These are phyloP conservation scores for Urocyon cinereoargenteus DNA, from an alignment of 2,797 vertebrate genomes.

Conservation along the genomic window DNA sequence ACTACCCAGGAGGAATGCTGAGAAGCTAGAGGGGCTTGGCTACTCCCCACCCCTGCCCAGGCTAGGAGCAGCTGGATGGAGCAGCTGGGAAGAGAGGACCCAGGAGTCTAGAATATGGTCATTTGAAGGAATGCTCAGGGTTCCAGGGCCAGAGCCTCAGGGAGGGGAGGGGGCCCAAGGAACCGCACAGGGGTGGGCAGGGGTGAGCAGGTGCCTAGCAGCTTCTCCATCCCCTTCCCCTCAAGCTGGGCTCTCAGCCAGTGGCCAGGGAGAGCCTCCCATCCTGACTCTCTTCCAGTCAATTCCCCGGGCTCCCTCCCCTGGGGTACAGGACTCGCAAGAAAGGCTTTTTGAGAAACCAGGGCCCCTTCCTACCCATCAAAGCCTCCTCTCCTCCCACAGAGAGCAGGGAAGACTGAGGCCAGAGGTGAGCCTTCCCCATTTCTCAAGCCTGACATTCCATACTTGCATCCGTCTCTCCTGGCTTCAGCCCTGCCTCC, in stretches of 20 bases:
- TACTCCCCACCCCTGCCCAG: not conserved
- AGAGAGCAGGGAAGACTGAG: conserved; percentile 57
- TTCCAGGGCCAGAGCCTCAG: not conserved
- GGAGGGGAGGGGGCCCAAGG: not conserved
- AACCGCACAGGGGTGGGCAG: not conserved
- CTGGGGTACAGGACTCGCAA: not conserved
- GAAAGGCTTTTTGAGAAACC: conserved; percentile 45
- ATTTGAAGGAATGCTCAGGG: conserved; percentile 46
- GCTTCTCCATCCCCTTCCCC: not conserved
- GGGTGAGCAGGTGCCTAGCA: conserved; percentile 5
- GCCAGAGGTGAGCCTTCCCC: not conserved
- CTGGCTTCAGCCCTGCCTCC: conserved; percentile 46
- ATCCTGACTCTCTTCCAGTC: conserved; percentile 55
- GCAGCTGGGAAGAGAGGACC: conserved; percentile 60
- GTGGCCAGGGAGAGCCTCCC: conserved; percentile 20
- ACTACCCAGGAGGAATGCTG: conserved; percentile 72
- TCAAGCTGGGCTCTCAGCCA: conserved; percentile 64
- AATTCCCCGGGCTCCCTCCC: conserved; percentile 23
- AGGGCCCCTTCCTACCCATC: not conserved
- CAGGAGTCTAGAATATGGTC: not conserved
- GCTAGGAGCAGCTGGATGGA: conserved; percentile 71
- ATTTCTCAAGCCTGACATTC: conserved; percentile 40
- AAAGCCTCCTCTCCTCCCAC: not conserved
- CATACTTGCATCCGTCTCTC: not conserved
- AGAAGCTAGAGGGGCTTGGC: conserved; percentile 58